Conservation (phyloP, 2,888 invertebrate genomes). For the Oligia latruncula region DNA sequence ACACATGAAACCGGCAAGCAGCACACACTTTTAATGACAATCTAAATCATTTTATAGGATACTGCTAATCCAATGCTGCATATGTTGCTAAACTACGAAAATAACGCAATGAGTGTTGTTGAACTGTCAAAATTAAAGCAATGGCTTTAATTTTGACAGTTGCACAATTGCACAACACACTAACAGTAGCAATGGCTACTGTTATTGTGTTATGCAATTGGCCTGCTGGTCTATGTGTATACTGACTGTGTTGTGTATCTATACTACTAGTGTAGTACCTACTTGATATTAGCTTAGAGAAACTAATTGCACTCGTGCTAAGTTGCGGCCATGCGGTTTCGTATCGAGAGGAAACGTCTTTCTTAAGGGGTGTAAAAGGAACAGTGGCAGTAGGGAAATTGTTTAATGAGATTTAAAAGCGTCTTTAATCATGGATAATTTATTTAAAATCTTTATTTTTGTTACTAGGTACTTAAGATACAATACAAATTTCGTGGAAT, state of each 20-base stretch:
- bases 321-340: constrained; percentile 35
- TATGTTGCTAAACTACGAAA: neutral
- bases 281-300: constrained; percentile 37
- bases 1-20: neutral
- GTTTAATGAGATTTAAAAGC: constrained; percentile 5
- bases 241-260: neutral
- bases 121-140: neutral
- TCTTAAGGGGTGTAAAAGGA: constrained; percentile 2
- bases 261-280: neutral
- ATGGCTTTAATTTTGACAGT: too few relatives aligned
- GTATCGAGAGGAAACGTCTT: constrained; percentile 22
- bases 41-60: neutral
- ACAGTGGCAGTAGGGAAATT: constrained; percentile 3
- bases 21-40: neutral
- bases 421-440: neutral
- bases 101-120: neutral
- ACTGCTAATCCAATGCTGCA: neutral
- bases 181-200: neutral
- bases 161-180: too few relatives aligned
- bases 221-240: neutral
- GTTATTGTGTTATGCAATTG: neutral
- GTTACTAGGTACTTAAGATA: neutral
- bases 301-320: constrained; percentile 44
- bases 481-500: neutral
- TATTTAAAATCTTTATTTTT: neutral